Base-by-base conservation (phyloP, 2,888 invertebrate species). In the Nasonovia ribisnigri region DNA sequence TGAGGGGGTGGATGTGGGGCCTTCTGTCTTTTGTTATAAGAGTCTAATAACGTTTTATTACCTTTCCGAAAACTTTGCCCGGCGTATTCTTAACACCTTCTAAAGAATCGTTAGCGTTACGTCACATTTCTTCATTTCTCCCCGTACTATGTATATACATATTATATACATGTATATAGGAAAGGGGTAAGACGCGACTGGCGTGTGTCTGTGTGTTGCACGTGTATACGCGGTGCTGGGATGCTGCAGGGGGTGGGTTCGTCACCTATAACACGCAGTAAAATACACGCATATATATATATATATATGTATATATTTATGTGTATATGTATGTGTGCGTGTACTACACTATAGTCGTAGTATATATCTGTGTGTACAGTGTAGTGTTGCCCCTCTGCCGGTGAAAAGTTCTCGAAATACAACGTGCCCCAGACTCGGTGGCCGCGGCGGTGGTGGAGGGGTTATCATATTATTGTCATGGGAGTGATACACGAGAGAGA, bases 1-100 rank as follows among this genome's bases (percentile, higher is more conserved):
- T 0, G 11, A 11, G 16, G 29, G 6, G n/a, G 43, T 16, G 67
- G 84, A 24, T 20, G 51, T 42, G n/a, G 54, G 54, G 89, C 84
- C 93, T 84, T 89, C 93, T 89, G 93, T 93, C 93, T 93, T 93
- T 93, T 90, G 93, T 93, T 93, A 89, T 86, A 87, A 89, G 89
- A 93, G 93, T 93, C 93, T 93, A 93, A 93, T 93, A 93, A 93
- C 93, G 84, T 93, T 93, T 93, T 93, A 93, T 93, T 93, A 93
- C 93, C 93, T 90, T 92, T 93, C 84, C 93, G 90, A 93, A 93
- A 93, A 93, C 93, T 93, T 93, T 93, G 93, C 84, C 36, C 93
- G 57, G 42, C 60, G 43, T 93, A 90, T 84, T 86, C 90, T 93
- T 90, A 93, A 93, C 93, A 90, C 93, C 90, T 93, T 86, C 93